These are phyloP conservation scores for Margaritifera margaritifera DNA, from an alignment of 2,888 invertebrate species.

Conservation along the genomic window DNA sequence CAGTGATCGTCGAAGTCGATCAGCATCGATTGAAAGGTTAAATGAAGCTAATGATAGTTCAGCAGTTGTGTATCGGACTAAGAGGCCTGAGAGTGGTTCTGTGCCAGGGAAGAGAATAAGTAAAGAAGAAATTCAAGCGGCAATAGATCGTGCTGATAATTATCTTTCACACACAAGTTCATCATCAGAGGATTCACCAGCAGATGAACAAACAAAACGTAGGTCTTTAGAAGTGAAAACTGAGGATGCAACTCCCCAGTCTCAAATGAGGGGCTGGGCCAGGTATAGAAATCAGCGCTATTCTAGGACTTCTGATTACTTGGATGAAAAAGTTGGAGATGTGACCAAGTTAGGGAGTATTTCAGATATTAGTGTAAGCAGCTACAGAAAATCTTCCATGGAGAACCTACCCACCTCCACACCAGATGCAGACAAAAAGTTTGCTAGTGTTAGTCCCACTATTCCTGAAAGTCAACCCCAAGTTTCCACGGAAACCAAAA, in stretches of 20 bases:
- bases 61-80: slow-evolving; percentile 22
- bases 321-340: slow-evolving; percentile 42
- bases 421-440: slow-evolving; percentile 2
- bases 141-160: slow-evolving; percentile 56
- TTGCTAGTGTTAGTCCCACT: too few species aligned
- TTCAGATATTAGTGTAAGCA: slow-evolving; percentile 41
- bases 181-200: slow-evolving; percentile 38
- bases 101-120: slow-evolving; percentile 49
- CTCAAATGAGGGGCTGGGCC: slow-evolving; percentile 37
- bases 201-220: slow-evolving; percentile 25
- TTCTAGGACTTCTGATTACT: slow-evolving; percentile 31
- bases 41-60: slow-evolving; percentile 23
- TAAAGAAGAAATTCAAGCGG: slow-evolving; percentile 60
- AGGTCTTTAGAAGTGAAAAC: slow-evolving; percentile 33
- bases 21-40: slow-evolving; percentile 19
- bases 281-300: slow-evolving; percentile 36
- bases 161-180: slow-evolving; percentile 48
- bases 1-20: slow-evolving; percentile 5
- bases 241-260: slow-evolving; percentile 8
- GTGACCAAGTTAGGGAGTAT: slow-evolving; percentile 38
- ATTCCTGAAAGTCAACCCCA: too few species aligned
- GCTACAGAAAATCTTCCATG: slow-evolving; percentile 33
- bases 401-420: slow-evolving; percentile 29
- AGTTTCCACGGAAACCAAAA: too few species aligned
- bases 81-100: slow-evolving; percentile 22